These are phyloP conservation scores for Ibycter americanus DNA, from an alignment of 2,797 vertebrate genomes.

Conservation along the genomic window DNA sequence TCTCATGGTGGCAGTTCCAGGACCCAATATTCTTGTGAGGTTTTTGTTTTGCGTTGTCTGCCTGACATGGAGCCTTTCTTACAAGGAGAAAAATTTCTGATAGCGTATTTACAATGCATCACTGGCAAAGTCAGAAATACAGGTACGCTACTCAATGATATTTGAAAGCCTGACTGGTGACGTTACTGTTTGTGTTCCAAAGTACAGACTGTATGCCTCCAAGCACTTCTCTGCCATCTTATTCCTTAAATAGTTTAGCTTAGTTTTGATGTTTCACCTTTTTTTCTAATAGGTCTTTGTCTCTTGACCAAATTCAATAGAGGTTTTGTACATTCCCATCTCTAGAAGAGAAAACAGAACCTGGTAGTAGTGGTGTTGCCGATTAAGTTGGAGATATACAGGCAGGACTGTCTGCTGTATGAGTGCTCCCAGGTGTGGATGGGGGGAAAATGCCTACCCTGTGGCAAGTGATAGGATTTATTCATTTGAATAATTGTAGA, in stretches of 20 bases:
- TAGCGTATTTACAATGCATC: rapidly evolving
- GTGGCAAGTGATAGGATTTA: not conserved
- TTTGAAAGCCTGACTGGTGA: not conserved
- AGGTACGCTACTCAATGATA: not conserved
- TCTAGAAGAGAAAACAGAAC: not conserved
- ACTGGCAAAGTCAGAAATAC: not conserved
- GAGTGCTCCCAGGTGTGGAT: not conserved
- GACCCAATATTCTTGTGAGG: not conserved
- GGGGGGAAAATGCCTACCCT: not conserved
- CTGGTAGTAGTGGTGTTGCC: not conserved
- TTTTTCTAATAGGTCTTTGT: not conserved
- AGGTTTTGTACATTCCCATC: not conserved
- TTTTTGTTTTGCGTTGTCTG: not conserved
- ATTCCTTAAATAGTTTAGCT: not conserved
- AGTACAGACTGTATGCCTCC: not conserved
- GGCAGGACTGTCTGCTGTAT: not conserved
- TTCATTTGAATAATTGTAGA: not conserved
- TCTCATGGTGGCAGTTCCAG: not conserved
- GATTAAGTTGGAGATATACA: not conserved
- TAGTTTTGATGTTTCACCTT: not conserved
- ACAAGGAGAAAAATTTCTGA: not conserved
- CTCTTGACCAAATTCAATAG: not conserved
- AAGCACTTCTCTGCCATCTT: not conserved
- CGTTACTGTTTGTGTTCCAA: not conserved
- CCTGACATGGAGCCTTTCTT: not conserved